phyloP scores from a whole-genome alignment of 2,113 vertebrate genomes.

The Dicrurus megarhynchus region DNA sequence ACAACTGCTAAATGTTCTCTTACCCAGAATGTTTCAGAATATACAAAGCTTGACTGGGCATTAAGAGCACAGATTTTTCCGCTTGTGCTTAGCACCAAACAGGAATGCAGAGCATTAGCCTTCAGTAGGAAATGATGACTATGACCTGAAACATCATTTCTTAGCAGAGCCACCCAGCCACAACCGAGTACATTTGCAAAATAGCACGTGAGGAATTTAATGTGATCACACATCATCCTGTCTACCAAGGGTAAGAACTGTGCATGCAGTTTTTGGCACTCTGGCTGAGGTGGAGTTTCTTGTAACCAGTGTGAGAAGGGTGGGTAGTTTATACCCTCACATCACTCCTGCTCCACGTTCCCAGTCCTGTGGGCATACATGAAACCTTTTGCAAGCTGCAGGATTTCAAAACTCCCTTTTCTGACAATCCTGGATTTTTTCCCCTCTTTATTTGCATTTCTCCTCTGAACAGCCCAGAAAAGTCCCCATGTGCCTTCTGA shows the following conservation, averaged over 20 bases:
- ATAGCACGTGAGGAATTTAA: not conserved
- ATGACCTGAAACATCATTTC: not conserved
- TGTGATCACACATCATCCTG: not conserved
- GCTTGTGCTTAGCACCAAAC: not conserved
- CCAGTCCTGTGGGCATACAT: not conserved
- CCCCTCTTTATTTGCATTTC: slow-evolving; percentile 16
- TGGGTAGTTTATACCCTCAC: not conserved
- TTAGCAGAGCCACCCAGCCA: not conserved
- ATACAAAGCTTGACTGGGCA: not conserved
- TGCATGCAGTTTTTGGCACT: not conserved
- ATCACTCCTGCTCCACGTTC: not conserved
- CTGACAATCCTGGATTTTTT: not conserved
- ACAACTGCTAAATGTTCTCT: not conserved
- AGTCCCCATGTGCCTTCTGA: not conserved
- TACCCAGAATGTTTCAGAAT: not conserved
- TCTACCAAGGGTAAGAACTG: not conserved
- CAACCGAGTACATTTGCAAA: not conserved
- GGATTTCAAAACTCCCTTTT: not conserved
- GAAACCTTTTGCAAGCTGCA: not conserved
- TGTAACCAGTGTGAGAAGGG: fast-evolving
- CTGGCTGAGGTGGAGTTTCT: not conserved
- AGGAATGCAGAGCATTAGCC: not conserved
- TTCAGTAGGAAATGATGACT: not conserved
- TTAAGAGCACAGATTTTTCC: not conserved
- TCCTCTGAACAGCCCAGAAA: not conserved